These are phyloP conservation scores for Perdita meconis DNA, from an alignment of 2,888 invertebrate genomes.

Conservation along the genomic window DNA sequence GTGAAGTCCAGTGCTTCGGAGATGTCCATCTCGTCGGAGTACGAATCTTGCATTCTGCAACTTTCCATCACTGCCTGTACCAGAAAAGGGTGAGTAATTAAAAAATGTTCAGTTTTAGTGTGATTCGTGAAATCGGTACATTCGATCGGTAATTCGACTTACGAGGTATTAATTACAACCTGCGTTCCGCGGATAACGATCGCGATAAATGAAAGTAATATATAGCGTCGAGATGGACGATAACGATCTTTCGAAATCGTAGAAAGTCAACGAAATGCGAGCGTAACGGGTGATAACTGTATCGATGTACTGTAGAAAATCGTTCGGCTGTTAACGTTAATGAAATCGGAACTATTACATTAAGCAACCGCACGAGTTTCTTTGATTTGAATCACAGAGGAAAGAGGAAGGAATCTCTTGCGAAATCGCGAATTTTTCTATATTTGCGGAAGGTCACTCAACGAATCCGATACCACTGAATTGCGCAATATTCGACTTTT, in stretches of 20 bases:
- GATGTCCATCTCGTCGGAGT: too few relatives aligned
- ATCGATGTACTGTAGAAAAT: conserved; percentile 2
- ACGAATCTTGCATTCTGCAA: conserved; percentile 37
- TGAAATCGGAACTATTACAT: neutral
- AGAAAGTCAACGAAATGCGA: conserved; percentile 14
- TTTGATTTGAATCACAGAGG: neutral
- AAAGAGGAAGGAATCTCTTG: neutral
- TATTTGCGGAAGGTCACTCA: neutral
- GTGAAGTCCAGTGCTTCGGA: conserved; percentile 68
- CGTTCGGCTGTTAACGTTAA: neutral
- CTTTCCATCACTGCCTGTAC: neutral
- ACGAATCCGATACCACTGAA: neutral
- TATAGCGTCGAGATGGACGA: neutral
- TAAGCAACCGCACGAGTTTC: conserved; percentile 1
- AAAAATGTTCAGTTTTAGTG: neutral
- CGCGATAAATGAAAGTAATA: conserved; percentile 15
- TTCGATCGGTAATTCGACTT: neutral
- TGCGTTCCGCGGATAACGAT: neutral
- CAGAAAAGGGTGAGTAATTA: conserved; percentile 17
- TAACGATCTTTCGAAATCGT: conserved; percentile 25
- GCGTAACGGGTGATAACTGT: conserved; percentile 7
- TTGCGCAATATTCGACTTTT: conserved; percentile 15
- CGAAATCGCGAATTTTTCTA: neutral
- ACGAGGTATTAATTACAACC: conserved; percentile 4
- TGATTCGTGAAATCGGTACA: neutral